Percentiles rank a stretch among this genome's conserved stretches.
Conservation (phyloP, 2,888 invertebrate genomes). For the Thumatha senex region DNA sequence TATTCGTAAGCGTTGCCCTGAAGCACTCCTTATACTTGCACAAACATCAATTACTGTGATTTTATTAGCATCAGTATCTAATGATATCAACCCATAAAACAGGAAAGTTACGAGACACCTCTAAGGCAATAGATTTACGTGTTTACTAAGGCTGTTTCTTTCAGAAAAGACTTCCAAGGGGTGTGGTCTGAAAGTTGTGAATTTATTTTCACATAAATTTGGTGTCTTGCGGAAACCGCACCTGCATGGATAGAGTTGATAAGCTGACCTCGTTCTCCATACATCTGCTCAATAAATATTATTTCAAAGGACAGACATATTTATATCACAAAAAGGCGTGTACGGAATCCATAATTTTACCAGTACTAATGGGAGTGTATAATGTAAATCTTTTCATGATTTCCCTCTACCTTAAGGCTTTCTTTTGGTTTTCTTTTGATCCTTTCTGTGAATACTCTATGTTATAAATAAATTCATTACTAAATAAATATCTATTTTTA, state of each 20-base stretch:
- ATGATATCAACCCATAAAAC: neutral
- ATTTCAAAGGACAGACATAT: neutral
- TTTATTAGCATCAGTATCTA: no score
- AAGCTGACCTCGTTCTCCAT: neutral
- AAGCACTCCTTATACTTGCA: no score
- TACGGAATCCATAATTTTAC: no score
- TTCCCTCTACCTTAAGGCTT: no score
- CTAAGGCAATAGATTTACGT: conserved; percentile 1
- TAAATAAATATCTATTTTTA: no score
- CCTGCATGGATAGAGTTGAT: neutral
- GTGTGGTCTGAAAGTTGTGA: neutral
- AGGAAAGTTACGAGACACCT: conserved; percentile 13
- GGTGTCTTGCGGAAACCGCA: neutral
- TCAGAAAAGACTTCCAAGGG: neutral
- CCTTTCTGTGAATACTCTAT: no score
- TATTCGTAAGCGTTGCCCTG: no score
- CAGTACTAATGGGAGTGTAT: no score
- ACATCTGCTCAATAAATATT: neutral
- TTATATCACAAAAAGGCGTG: neutral
- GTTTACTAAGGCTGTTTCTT: neutral
- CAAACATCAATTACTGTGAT: no score
- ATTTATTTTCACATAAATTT: neutral
- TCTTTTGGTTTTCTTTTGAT: no score
- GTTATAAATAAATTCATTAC: no score
- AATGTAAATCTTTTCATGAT: no score